Conservation (phyloP, 2,888 invertebrate species). For the Argyra leucocephala region DNA sequence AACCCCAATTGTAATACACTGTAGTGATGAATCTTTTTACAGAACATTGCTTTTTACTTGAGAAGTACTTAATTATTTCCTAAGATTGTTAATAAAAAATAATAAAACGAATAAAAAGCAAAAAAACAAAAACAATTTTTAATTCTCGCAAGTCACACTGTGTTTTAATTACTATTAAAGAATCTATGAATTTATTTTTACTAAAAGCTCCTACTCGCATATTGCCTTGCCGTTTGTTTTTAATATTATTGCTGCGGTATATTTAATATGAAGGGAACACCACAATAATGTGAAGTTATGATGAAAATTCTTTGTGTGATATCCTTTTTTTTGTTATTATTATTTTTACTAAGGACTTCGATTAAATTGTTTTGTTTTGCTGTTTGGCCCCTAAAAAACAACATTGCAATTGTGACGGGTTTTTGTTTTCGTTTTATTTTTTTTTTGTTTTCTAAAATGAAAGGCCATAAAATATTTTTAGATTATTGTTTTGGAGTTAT, state of each 20-base stretch:
- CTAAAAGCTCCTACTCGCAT: neutral
- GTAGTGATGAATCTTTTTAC: too few species aligned
- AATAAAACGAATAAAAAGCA: too few species aligned
- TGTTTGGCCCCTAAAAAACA: neutral
- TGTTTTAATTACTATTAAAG: neutral
- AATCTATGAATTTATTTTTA: neutral
- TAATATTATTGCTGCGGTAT: neutral
- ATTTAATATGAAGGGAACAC: too few species aligned
- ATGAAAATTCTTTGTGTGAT: constrained; percentile 1
- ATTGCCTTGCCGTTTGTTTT: neutral
- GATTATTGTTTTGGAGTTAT: constrained; percentile 2
- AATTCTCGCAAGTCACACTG: neutral
- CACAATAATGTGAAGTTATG: neutral
- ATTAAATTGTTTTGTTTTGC: neutral
- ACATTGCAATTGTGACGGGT: neutral
- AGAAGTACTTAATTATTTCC: too few species aligned
- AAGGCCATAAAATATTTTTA: constrained; percentile 1
- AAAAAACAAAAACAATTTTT: too few species aligned
- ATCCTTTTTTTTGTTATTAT: neutral
- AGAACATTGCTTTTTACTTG: too few species aligned
- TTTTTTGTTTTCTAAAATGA: neutral
- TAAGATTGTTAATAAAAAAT: too few species aligned
- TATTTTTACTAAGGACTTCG: too few species aligned
- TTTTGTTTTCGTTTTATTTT: neutral
- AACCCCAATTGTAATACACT: too few species aligned